Evolutionary conservation across 2,888 invertebrate species (phyloP).

Genomic region (Chloroclysta siterata): DNA sequence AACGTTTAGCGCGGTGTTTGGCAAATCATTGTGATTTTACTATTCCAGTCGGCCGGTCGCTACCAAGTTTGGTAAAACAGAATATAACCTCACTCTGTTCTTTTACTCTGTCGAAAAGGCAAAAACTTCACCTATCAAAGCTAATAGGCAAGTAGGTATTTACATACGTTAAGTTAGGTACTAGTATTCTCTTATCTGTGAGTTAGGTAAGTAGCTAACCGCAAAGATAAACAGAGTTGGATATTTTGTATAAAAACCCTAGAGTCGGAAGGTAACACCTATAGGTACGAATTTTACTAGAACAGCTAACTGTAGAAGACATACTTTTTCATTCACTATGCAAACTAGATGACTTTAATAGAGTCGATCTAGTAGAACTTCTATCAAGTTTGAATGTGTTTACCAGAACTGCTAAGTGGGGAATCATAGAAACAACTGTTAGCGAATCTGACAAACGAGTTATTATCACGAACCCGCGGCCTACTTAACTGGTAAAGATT

Average conservation of each 20-base stretch:
- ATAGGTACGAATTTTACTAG: background rate
- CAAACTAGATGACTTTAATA: slow-evolving; percentile 1
- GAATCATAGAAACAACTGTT: slow-evolving; percentile 36
- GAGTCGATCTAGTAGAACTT: slow-evolving; percentile 18
- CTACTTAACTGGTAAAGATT: slow-evolving; percentile 55
- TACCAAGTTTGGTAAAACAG: background rate
- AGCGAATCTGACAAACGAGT: slow-evolving; percentile 55
- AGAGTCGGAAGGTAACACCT: too few species aligned
- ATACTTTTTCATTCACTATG: background rate
- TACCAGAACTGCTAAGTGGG: slow-evolving; percentile 42
- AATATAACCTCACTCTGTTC: background rate
- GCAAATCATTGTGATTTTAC: slow-evolving; percentile 5
- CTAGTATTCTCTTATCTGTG: too few species aligned
- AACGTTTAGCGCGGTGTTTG: slow-evolving; percentile 33
- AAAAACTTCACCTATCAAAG: too few species aligned
- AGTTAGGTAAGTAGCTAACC: too few species aligned
- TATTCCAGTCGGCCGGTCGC: background rate
- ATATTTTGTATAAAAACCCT: too few species aligned
- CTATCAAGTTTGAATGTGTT: slow-evolving; percentile 47
- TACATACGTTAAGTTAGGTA: too few species aligned
- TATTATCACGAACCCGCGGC: slow-evolving; percentile 63
- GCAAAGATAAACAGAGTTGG: too few species aligned
- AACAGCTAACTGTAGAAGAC: background rate
- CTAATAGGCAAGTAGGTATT: too few species aligned
- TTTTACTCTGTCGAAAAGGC: too few species aligned